phyloP scores from a whole-genome alignment of 1,140 invertebrate genomes.

The Mamestra configurata region DNA sequence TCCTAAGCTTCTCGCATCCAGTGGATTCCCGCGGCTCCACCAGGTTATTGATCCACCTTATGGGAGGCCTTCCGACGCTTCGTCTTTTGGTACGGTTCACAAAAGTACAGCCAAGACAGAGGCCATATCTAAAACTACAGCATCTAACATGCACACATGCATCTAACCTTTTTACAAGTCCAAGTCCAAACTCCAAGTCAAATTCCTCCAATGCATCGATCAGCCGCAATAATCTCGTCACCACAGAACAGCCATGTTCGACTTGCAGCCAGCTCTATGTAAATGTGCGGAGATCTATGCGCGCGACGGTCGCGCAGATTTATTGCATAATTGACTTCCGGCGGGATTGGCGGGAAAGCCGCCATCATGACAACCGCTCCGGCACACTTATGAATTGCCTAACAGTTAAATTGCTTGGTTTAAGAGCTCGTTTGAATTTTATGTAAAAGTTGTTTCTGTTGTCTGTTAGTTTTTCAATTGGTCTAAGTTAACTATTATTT shows the following conservation, averaged over 20 bases:
- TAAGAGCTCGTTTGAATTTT: not conserved
- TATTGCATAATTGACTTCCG: constrained; percentile 60
- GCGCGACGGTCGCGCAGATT: constrained; percentile 47
- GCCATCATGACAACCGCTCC: constrained; percentile 48
- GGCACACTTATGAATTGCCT: constrained; percentile 49
- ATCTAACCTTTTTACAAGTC: too few relatives aligned
- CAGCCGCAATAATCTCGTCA: constrained; percentile 19
- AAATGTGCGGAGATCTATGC: constrained; percentile 50
- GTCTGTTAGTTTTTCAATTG: too few relatives aligned
- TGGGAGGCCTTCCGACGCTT: too few relatives aligned
- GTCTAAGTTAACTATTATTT: too few relatives aligned
- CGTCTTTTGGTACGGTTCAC: too few relatives aligned
- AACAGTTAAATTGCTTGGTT: constrained; percentile 42
- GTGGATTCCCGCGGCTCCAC: too few relatives aligned
- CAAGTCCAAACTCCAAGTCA: not conserved
- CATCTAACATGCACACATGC: too few relatives aligned
- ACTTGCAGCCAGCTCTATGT: constrained; percentile 46
- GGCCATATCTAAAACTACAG: too few relatives aligned
- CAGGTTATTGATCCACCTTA: too few relatives aligned
- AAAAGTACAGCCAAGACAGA: too few relatives aligned
- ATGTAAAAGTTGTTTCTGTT: not conserved
- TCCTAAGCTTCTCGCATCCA: too few relatives aligned
- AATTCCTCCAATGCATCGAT: constrained; percentile 1
- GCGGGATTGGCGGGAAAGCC: constrained; percentile 19
- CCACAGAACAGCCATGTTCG: not conserved